Evolutionary conservation across 2,888 invertebrate species (phyloP), one percentile per base, ranked within the genome.

Genomic region (Stomorhina lunata): DNA sequence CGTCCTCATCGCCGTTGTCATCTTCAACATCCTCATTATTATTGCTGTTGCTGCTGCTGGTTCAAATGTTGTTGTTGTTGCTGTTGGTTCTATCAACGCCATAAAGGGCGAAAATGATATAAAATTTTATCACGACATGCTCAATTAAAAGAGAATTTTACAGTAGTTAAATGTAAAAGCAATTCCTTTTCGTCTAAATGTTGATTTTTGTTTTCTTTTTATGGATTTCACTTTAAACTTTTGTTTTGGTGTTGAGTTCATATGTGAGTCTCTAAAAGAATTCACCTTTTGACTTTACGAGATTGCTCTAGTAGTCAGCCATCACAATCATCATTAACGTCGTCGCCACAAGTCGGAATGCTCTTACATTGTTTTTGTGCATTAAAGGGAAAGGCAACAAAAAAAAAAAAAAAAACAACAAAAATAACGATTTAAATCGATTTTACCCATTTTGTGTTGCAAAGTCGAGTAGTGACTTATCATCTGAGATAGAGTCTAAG

Each of bases 131-230:
- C 50, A 79, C 75, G 32, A 71, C 61, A 79, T 61, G 66, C 53
- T 79, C 69, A 76, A 76, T 82, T 66, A 69, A 69, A 75, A 75
- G 73, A 79, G 75, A 71, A 75, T 79, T 71, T 53, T 75, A 32
- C 43, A 22, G 34, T 15, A 25, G 48, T 78, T 75, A 25, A 69
- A 45, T 32, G 32, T 53, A 68, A 63, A 68, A 75, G 43, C 37
- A 68, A 68, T 61, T 34, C n/a, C 45, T 50, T 63, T 63, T 53
- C 25, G 15, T 59, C 17, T 32, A 32, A 57, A 43, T 37, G 7
- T 2, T 5, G 15, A 22, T 50, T n/a, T 17, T 32, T 29, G 20
- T 34, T 55, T 2, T 34, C 10, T 43, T 48, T 34, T 5, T 29
- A 57, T 1, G 17, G 6, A 2, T 75, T 71, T 20, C 29, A 29